Conservation (phyloP, 2,113 vertebrate species). For the Gracilinanus agilis region DNA sequence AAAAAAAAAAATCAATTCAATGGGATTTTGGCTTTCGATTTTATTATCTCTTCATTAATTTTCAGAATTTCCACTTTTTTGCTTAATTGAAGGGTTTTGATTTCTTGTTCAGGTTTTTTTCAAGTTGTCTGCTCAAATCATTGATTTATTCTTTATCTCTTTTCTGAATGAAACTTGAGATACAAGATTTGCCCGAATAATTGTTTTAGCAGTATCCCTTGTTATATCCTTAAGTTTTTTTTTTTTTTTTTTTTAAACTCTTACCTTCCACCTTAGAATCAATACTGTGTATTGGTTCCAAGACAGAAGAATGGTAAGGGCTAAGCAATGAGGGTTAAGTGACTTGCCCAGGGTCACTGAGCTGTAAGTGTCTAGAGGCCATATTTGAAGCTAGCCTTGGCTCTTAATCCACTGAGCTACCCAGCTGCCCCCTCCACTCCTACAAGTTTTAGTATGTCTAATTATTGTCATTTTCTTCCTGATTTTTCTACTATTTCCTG, state of each 20-base stretch:
- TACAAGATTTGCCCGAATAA: not conserved
- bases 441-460: no score
- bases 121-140: not conserved
- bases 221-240: no score
- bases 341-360: no score
- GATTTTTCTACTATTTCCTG: not conserved
- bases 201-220: not conserved
- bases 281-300: no score
- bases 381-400: no score
- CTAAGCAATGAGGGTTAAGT: no score
- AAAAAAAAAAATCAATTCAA: not conserved
- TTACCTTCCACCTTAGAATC: no score
- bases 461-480: not conserved
- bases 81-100: not conserved
- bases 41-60: not conserved
- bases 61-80: not conserved
- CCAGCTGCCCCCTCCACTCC: no score
- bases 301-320: no score
- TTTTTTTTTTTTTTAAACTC: not conserved
- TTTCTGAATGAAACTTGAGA: not conserved
- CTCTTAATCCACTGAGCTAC: no score
- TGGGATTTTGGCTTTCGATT: not conserved
- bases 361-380: no score
- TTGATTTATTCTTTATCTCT: not conserved
- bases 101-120: not conserved